Conservation (phyloP, 2,797 vertebrate genomes). For the Phaenicophaeus curvirostris region DNA sequence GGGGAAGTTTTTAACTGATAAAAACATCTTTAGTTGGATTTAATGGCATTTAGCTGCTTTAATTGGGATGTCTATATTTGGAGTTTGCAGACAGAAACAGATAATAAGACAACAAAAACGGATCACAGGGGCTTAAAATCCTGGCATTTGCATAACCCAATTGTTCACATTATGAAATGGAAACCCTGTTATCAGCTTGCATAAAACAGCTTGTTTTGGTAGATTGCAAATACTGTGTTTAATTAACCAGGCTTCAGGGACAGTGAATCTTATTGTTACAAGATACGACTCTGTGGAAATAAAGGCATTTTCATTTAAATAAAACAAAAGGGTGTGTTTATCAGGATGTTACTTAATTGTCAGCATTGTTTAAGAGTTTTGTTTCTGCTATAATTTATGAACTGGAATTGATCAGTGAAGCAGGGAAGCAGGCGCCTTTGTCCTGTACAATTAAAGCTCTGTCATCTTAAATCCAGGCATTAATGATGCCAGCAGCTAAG, state of each 20-base stretch:
- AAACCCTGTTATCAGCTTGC: conserved; percentile 73
- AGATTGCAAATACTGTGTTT: conserved; percentile 69
- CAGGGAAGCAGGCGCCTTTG: conserved; percentile 16
- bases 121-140: conserved; percentile 62
- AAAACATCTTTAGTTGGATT: conserved; percentile 57
- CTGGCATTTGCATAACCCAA: conserved; percentile 65
- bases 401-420: conserved; percentile 46
- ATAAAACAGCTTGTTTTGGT: conserved; percentile 72
- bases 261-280: conserved; percentile 69
- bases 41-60: conserved; percentile 66
- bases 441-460: conserved; percentile 48
- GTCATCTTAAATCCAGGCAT: conserved; percentile 40
- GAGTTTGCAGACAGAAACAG: conserved; percentile 62
- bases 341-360: conserved; percentile 74
- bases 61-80: conserved; percentile 71
- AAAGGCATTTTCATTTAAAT: conserved; percentile 71
- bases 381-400: conserved; percentile 58
- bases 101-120: conserved; percentile 65
- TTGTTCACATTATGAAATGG: conserved; percentile 70
- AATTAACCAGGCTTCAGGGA: conserved; percentile 74
- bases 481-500: not conserved
- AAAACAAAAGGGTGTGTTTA: conserved; percentile 73
- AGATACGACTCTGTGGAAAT: conserved; percentile 58
- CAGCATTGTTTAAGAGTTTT: conserved; percentile 60
- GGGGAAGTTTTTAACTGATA: conserved; percentile 61